These are phyloP conservation scores for Macquaria ambigua DNA, from an alignment of 2,113 vertebrate genomes.

Conservation along the genomic window DNA sequence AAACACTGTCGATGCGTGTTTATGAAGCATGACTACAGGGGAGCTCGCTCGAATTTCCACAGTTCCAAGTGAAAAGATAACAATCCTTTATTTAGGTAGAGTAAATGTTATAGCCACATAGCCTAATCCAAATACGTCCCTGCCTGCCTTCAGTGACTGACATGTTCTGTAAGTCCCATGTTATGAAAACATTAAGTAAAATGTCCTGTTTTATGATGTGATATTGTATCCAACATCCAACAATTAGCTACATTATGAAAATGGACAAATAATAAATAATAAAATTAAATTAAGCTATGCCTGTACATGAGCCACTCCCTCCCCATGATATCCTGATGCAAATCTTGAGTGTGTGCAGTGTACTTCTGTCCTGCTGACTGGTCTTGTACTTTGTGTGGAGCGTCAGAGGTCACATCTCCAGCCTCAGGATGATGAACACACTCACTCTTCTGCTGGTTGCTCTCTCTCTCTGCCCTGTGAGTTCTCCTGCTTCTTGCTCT, in stretches of 20 bases:
- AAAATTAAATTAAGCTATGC: not conserved
- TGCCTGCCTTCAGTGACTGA: no score
- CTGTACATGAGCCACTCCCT: constrained; percentile 7
- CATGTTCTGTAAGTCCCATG: no score
- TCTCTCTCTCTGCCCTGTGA: constrained; percentile 39
- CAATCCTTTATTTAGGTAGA: no score
- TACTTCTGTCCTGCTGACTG: constrained; percentile 32
- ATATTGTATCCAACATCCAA: not conserved
- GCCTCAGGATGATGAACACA: constrained; percentile 26
- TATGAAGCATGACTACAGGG: no score
- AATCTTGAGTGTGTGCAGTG: constrained; percentile 17
- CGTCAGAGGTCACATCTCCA: constrained; percentile 27
- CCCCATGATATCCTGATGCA: constrained; percentile 27
- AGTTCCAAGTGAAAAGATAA: no score
- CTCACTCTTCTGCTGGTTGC: constrained; percentile 34
- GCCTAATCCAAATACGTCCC: no score
- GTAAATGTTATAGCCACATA: no score
- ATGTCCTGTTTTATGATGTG: not conserved
- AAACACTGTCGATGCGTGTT: no score
- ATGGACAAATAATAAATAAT: not conserved
- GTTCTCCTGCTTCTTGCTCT: constrained; percentile 1
- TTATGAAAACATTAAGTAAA: no score
- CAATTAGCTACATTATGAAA: not conserved
- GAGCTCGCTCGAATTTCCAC: no score
- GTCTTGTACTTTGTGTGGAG: constrained; percentile 5